phyloP scores from a whole-genome alignment of 2,113 vertebrate species.

The Notarius quadriscutis region DNA sequence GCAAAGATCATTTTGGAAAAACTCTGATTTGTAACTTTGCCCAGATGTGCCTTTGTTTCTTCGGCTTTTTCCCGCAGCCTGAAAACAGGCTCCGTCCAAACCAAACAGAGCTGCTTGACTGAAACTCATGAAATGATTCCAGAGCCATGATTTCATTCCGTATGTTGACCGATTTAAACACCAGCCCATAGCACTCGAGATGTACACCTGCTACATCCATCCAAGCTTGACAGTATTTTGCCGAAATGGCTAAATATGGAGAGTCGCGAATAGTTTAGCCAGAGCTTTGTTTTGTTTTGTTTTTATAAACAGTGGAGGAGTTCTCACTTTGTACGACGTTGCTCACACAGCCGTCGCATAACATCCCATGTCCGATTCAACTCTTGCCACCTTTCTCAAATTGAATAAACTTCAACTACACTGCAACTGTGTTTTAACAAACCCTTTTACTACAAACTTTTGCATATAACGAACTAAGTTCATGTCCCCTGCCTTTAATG shows the following conservation, averaged over 20 bases:
- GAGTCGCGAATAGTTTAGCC: not conserved
- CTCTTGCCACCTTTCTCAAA: not conserved
- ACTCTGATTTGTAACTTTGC: not conserved
- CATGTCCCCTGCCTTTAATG: too few species aligned
- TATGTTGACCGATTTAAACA: not conserved
- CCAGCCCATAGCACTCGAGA: not conserved
- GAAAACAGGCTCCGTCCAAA: not conserved
- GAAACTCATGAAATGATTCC: not conserved
- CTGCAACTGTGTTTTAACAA: too few species aligned
- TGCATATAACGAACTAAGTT: too few species aligned
- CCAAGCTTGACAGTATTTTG: not conserved
- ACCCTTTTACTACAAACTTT: too few species aligned
- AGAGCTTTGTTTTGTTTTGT: not conserved
- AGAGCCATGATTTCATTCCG: not conserved
- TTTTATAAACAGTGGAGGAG: not conserved
- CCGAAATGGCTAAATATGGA: not conserved
- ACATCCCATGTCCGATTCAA: not conserved
- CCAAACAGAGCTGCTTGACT: not conserved
- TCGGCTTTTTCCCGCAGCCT: not conserved
- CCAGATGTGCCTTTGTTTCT: not conserved
- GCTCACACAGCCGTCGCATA: not conserved
- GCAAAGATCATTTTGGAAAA: not conserved
- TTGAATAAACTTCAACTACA: not conserved
- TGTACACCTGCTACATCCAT: not conserved
- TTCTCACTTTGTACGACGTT: not conserved